Conservation (phyloP, 2,113 vertebrate genomes). For the Diphyllodes magnificus region DNA sequence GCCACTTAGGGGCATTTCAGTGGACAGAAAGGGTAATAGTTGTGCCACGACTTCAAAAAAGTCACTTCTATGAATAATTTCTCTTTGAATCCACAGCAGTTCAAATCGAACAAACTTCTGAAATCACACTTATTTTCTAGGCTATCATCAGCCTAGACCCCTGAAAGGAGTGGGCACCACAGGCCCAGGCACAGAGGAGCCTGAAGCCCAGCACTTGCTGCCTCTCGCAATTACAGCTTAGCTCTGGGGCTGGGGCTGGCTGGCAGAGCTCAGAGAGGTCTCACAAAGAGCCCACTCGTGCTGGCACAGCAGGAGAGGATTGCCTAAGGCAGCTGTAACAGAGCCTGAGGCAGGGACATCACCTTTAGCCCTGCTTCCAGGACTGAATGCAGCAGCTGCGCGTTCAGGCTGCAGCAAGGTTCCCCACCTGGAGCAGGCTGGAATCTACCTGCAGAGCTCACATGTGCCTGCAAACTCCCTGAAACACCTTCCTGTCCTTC, state of each 20-base stretch:
- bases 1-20: neutral
- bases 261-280: rapidly evolving
- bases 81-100: neutral
- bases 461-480: rapidly evolving
- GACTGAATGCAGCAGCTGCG: neutral
- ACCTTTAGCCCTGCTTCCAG: rapidly evolving
- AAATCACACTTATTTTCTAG: neutral
- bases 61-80: neutral
- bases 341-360: rapidly evolving
- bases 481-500: neutral
- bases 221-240: neutral
- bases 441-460: neutral
- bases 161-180: neutral
- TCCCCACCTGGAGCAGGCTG: rapidly evolving
- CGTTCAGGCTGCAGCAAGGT: rapidly evolving
- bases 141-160: neutral
- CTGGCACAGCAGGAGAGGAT: neutral
- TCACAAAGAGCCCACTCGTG: neutral
- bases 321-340: neutral
- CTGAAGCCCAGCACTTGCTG: neutral
- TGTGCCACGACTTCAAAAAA: neutral
- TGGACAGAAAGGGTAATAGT: neutral
- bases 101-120: neutral
- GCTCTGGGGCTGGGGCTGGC: rapidly evolving
- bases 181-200: neutral